Conservation (phyloP, 2,888 invertebrate species). For the Patella pellucida region DNA sequence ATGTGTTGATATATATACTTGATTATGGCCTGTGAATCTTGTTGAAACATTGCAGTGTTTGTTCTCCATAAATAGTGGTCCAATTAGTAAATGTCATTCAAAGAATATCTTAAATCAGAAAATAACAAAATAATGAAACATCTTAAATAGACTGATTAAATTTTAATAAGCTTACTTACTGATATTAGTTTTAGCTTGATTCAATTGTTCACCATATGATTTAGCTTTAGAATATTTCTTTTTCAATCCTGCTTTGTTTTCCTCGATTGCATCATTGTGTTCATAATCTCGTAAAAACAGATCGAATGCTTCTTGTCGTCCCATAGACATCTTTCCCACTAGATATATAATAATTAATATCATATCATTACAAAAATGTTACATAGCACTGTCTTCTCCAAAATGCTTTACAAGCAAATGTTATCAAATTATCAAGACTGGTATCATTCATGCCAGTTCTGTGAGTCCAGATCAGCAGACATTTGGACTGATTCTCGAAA, state of each 20-base stretch:
- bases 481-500: too few species aligned
- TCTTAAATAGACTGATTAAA: too few species aligned
- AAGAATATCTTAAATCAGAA: neutral
- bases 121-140: neutral
- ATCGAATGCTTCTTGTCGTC: slow-evolving; percentile 71
- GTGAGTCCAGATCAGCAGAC: too few species aligned
- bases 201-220: slow-evolving; percentile 66
- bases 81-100: too few species aligned
- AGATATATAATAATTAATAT: slow-evolving; percentile 26
- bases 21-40: too few species aligned
- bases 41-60: too few species aligned
- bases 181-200: slow-evolving; percentile 62
- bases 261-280: slow-evolving; percentile 62
- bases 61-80: too few species aligned
- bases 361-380: neutral
- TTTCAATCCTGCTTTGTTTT: slow-evolving; percentile 66
- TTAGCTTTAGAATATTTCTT: slow-evolving; percentile 68
- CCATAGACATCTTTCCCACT: slow-evolving; percentile 70
- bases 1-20: too few species aligned
- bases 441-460: too few species aligned
- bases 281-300: slow-evolving; percentile 67
- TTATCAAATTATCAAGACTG: too few species aligned
- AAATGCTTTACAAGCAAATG: neutral
- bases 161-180: slow-evolving; percentile 52
- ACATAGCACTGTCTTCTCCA: too few species aligned